Conservation (phyloP, 2,797 vertebrate genomes). For the Sebastes ruberrimus region DNA sequence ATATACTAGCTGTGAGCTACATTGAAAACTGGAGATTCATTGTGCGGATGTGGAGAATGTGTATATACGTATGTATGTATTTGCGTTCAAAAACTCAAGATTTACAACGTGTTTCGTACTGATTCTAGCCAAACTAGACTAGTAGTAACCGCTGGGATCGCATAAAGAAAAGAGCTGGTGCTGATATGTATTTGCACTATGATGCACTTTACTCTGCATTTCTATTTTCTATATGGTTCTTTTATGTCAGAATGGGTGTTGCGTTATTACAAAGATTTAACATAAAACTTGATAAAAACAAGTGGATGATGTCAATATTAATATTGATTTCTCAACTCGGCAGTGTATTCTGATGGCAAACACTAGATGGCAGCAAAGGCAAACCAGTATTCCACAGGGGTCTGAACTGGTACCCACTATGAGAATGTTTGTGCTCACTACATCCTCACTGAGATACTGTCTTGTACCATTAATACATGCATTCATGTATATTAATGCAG, state of each 20-base stretch:
- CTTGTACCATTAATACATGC: neutral
- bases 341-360: neutral
- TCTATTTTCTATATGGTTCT: neutral
- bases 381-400: neutral
- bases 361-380: slow-evolving; percentile 64
- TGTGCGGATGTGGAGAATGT: neutral
- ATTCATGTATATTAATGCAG: neutral
- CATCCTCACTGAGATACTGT: neutral
- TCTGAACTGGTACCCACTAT: neutral
- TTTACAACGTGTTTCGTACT: neutral
- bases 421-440: neutral
- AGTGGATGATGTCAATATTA: neutral
- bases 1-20: neutral
- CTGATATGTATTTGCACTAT: neutral
- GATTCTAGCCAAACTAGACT: neutral
- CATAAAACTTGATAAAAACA: neutral
- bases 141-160: neutral
- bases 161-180: neutral
- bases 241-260: neutral
- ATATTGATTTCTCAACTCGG: neutral
- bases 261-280: neutral
- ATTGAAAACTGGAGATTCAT: neutral
- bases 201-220: neutral
- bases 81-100: neutral
- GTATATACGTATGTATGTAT: neutral